These are phyloP conservation scores for Acleris emargana DNA, from an alignment of 2,888 invertebrate genomes.

Conservation along the genomic window DNA sequence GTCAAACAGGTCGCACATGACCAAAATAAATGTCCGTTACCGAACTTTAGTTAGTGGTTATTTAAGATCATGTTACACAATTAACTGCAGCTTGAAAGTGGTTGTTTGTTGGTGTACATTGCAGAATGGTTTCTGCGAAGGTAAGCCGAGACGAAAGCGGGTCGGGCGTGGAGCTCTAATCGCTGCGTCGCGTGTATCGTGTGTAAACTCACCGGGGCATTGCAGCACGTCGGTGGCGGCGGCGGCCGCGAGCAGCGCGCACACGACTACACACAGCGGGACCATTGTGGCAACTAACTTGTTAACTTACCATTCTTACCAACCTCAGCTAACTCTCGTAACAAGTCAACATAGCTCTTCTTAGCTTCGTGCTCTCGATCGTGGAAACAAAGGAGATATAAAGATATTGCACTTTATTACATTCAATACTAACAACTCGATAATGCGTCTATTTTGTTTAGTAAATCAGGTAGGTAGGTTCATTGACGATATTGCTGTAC, in stretches of 20 bases:
- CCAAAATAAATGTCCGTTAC: too few relatives aligned
- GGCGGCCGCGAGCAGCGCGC: constrained; percentile 53
- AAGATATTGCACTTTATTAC: too few relatives aligned
- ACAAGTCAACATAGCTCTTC: not conserved
- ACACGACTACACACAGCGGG: constrained; percentile 58
- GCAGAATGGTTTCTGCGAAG: constrained; percentile 26
- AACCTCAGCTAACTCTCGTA: not conserved
- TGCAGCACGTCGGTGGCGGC: constrained; percentile 64
- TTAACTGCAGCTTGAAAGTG: constrained; percentile 1
- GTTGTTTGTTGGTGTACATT: constrained; percentile 24
- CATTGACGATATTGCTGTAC: too few relatives aligned
- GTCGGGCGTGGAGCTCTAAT: constrained; percentile 58
- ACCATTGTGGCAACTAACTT: constrained; percentile 55
- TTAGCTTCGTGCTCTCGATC: too few relatives aligned
- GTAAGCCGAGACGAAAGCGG: constrained; percentile 59
- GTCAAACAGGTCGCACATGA: too few relatives aligned
- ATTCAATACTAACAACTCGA: too few relatives aligned
- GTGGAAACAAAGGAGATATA: too few relatives aligned
- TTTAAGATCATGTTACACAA: not conserved
- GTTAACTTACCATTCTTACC: not conserved
- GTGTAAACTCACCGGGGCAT: constrained; percentile 70
- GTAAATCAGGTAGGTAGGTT: too few relatives aligned
- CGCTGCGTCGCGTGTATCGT: constrained; percentile 39
- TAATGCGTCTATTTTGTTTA: too few relatives aligned
- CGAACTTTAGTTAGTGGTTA: too few relatives aligned